These are phyloP conservation scores for Nematolebias whitei DNA, from an alignment of 2,113 vertebrate species.

Conservation along the genomic window DNA sequence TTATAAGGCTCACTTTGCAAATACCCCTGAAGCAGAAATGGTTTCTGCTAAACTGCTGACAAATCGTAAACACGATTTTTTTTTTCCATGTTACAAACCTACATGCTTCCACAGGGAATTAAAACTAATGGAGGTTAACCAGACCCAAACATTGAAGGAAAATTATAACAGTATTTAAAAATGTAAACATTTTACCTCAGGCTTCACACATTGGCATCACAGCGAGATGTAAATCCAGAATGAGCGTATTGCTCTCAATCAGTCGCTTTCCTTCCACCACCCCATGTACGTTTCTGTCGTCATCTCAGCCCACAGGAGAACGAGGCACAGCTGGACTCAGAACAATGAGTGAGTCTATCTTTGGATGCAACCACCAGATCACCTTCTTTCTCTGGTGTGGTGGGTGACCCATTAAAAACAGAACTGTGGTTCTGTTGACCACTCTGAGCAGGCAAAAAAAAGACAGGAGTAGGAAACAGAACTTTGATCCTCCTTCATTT, in stretches of 20 bases:
- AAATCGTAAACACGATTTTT: slow-evolving; percentile 24
- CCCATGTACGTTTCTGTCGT: slow-evolving; percentile 65
- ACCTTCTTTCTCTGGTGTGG: slow-evolving; percentile 35
- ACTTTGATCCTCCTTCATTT: not conserved
- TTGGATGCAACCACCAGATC: slow-evolving; percentile 56
- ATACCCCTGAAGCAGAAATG: slow-evolving; percentile 43
- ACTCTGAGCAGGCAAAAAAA: slow-evolving; percentile 6
- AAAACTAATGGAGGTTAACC: slow-evolving; percentile 5
- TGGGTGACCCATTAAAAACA: slow-evolving; percentile 11
- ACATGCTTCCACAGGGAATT: slow-evolving; percentile 38
- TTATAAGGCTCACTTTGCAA: slow-evolving; percentile 27
- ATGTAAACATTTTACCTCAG: slow-evolving; percentile 58
- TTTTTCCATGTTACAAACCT: slow-evolving; percentile 16
- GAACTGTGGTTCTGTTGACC: slow-evolving; percentile 15
- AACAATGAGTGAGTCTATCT: slow-evolving; percentile 76
- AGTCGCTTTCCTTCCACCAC: slow-evolving; percentile 43
- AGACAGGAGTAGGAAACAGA: not conserved
- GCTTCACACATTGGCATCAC: slow-evolving; percentile 46
- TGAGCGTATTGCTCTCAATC: slow-evolving; percentile 40
- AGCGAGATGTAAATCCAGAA: slow-evolving; percentile 55
- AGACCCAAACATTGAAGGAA: slow-evolving; percentile 10
- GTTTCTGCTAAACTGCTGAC: slow-evolving; percentile 7
- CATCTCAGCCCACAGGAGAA: slow-evolving; percentile 74
- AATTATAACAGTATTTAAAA: not conserved
- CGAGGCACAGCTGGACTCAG: slow-evolving; percentile 75